Percentiles rank a stretch among this genome's conserved stretches.
Conservation (phyloP, 2,888 invertebrate genomes). For the Conus canariensis region DNA sequence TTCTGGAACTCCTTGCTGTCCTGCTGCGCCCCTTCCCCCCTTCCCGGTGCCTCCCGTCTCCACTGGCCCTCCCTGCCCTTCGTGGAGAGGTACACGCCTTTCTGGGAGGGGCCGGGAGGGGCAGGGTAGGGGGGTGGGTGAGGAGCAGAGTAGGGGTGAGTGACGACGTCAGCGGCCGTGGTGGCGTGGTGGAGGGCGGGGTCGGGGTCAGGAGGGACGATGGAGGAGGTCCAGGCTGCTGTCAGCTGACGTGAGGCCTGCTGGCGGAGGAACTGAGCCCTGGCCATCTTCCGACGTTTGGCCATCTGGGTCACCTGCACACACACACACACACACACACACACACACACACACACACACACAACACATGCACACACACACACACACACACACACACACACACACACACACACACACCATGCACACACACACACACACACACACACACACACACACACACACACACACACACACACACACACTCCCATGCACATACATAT, state of each 20-base stretch:
- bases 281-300: conserved; percentile 1
- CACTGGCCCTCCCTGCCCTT: conserved; percentile 7
- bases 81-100: conserved; percentile 26
- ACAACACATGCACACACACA: not conserved
- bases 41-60: not conserved
- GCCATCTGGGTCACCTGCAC: conserved; percentile 4
- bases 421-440: too few species aligned
- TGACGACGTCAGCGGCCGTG: not conserved
- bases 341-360: not conserved
- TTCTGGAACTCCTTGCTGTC: not conserved
- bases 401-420: not conserved
- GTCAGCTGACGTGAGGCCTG: not conserved
- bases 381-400: not conserved
- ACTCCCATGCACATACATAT: too few species aligned
- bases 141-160: not conserved
- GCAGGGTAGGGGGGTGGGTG: not conserved
- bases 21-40: not conserved
- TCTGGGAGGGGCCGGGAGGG: not conserved
- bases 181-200: not conserved
- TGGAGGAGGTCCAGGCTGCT: conserved; percentile 12
- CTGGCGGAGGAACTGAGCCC: not conserved
- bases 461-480: too few species aligned
- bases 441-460: too few species aligned
- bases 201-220: not conserved
- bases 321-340: not conserved